Evolutionary conservation across 2,113 vertebrate species (phyloP), one percentile per base, ranked within the genome.

Genomic region (Ceratotherium simum): DNA sequence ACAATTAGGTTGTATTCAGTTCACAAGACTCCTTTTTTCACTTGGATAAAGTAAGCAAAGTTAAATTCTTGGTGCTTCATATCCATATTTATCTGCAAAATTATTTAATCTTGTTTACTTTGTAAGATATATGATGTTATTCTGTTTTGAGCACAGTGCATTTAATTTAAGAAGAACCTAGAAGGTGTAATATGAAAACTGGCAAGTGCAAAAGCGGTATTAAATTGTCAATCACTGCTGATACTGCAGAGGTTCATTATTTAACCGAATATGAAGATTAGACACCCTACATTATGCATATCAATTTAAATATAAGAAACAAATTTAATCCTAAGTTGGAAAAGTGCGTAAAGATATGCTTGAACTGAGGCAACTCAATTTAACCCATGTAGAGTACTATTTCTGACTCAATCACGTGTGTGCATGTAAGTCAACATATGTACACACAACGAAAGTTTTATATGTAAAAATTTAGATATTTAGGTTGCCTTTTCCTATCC

Each of bases 211-310:
- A 97, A 97, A 97, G 95, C 69, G 98, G 91, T 91, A 94, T 96
- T 97, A 98, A 98, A 97, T 96, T 98, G 85, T 72, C 98, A 98
- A 90, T 92, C 97, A 98, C 23, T 13, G 95, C 95, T 96, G 69
- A 96, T 98, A 97, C 88, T 96, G 94, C 95, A 96, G 87, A 54
- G 65, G 60, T 97, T 98, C 97, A 97, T 98, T 98, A 98, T 97
- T 98, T 97, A 97, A 98, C 97, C 97, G 97, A 98, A 96, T 95
- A 97, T 97, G 90, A 98, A 97, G 42, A 23, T 97, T 97, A 86
- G 88, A 98, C 95, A 97, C 89, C 94, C 80, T 98, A 94, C 65
- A 96, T 96, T 98, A 97, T 97, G 86, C 91, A 95, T 96, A 97
- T 97, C 82, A 91, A 98, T 97, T 98, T 97, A 98, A 97, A 98